Percentiles rank a stretch among this genome's conserved stretches.
Conservation (phyloP, 2,113 vertebrate species). For the Cyphomyrus discorhynchus region DNA sequence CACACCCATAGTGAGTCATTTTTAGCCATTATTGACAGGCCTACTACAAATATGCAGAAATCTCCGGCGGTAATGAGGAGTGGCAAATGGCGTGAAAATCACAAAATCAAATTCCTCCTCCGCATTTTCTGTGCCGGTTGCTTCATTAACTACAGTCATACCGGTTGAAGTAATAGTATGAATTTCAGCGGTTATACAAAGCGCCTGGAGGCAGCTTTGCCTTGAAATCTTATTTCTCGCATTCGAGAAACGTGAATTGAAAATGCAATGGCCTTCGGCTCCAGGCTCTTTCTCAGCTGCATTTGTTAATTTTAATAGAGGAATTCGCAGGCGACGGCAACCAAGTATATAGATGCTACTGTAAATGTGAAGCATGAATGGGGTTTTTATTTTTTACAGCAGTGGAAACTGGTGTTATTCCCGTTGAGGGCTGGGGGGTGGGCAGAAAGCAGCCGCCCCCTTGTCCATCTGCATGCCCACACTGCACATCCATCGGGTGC, state of each 20-base stretch:
- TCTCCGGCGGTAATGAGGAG: not conserved
- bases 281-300: not conserved
- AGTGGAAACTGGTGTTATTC: not conserved
- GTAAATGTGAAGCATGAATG: not conserved
- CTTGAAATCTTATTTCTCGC: not conserved
- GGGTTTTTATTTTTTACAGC: not conserved
- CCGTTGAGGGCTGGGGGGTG: not conserved
- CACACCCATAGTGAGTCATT: constrained; percentile 3
- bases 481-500: not conserved
- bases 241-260: not conserved
- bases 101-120: not conserved
- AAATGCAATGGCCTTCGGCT: not conserved
- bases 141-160: not conserved
- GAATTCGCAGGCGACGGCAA: not conserved
- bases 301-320: not conserved
- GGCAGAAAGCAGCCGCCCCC: not conserved
- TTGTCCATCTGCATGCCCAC: not conserved
- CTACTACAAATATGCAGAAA: not conserved
- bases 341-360: not conserved
- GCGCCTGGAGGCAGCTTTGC: not conserved
- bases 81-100: not conserved
- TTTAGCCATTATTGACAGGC: constrained; percentile 11
- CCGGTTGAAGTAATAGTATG: not conserved
- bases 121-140: not conserved
- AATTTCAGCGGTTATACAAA: not conserved